Evolutionary conservation across 2,113 vertebrate species (phyloP).

Genomic region (Indri indri): DNA sequence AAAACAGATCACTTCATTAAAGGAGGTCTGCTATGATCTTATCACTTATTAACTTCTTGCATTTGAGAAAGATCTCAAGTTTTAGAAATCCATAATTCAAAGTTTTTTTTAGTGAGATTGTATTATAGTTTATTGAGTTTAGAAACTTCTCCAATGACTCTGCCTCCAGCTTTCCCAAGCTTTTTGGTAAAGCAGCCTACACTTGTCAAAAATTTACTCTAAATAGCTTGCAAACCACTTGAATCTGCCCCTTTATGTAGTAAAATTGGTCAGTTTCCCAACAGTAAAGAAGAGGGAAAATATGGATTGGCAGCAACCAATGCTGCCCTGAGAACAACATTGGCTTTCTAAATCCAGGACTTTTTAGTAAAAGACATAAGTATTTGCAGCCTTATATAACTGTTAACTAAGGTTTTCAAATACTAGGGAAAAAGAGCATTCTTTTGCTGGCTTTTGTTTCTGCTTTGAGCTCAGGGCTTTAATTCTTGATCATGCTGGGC

Average conservation of each 20-base stretch:
- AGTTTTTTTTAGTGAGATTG: slow-evolving; percentile 22
- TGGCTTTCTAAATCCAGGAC: slow-evolving; percentile 20
- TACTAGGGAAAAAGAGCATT: neutral
- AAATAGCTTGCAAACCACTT: slow-evolving; percentile 44
- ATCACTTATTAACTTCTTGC: neutral
- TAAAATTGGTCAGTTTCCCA: slow-evolving; percentile 54
- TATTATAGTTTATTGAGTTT: slow-evolving; percentile 39
- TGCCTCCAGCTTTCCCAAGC: slow-evolving; percentile 24
- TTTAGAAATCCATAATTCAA: neutral
- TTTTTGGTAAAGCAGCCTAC: slow-evolving; percentile 27
- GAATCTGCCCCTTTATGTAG: slow-evolving; percentile 20
- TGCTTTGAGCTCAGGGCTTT: neutral
- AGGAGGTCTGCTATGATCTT: neutral
- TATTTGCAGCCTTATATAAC: slow-evolving; percentile 26
- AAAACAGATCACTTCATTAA: neutral
- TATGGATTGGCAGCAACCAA: slow-evolving; percentile 35
- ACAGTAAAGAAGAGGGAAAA: slow-evolving; percentile 38
- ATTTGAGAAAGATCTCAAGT: slow-evolving; percentile 11
- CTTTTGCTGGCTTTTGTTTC: slow-evolving; percentile 38
- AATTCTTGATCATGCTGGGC: slow-evolving; percentile 20
- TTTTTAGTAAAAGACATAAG: neutral
- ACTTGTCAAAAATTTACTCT: slow-evolving; percentile 52
- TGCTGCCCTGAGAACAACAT: neutral
- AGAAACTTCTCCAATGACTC: slow-evolving; percentile 28
- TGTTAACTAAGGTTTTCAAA: slow-evolving; percentile 41